Evolutionary conservation across 2,113 vertebrate genomes (phyloP).

Genomic region (Galeopterus variegatus): DNA sequence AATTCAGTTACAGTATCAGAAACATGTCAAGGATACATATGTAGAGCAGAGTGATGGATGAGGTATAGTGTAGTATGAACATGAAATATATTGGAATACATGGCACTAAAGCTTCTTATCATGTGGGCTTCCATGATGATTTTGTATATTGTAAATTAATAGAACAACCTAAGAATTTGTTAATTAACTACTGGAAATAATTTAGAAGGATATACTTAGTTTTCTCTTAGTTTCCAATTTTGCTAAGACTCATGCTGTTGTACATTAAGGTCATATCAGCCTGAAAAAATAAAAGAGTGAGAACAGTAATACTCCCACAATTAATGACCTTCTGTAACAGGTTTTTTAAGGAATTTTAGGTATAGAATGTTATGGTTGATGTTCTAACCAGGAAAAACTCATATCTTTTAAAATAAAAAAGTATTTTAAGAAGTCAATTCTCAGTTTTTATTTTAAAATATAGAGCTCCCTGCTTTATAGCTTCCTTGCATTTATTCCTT

Average conservation of each 20-base stretch:
- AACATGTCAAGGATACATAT: not conserved
- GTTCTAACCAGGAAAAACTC: not conserved
- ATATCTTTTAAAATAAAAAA: not conserved
- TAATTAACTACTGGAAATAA: not conserved
- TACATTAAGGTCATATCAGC: not conserved
- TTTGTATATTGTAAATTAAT: conserved; percentile 31
- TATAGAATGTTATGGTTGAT: not conserved
- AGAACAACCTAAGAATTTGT: not conserved
- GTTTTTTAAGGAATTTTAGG: not conserved
- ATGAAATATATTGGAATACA: not conserved
- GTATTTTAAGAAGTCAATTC: not conserved
- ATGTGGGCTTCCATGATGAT: not conserved
- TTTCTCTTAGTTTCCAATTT: conserved; percentile 13
- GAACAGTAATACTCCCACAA: not conserved
- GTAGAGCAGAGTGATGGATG: not conserved
- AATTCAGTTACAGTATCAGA: not conserved
- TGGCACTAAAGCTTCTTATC: not conserved
- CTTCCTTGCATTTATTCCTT: not conserved
- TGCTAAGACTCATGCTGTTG: not conserved
- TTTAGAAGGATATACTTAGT: not conserved
- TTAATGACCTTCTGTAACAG: not conserved
- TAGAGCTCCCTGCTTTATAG: not conserved
- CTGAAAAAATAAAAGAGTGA: not conserved
- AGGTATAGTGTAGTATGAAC: not conserved
- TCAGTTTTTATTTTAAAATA: not conserved